Evolutionary conservation across 2,797 vertebrate genomes (phyloP).

Genomic region (Rhabdophis nuchalis): DNA sequence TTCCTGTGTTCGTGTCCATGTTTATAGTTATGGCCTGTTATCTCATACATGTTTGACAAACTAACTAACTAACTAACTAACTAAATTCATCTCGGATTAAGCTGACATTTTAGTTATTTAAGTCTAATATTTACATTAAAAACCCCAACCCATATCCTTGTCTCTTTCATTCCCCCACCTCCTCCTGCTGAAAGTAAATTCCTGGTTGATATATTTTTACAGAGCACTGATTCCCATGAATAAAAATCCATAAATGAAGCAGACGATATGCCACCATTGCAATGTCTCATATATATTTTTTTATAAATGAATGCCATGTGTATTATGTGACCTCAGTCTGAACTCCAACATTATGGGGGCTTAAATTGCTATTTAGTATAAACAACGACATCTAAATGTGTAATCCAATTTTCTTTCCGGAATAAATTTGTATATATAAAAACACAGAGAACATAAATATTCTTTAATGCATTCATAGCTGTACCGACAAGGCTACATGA

Average conservation of each 20-base stretch:
- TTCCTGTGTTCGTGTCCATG: no score
- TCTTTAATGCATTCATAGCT: conserved; percentile 45
- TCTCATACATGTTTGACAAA: no score
- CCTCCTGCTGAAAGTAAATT: background rate
- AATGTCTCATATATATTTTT: conserved; percentile 12
- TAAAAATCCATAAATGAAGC: background rate
- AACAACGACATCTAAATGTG: conserved; percentile 38
- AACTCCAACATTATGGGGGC: conserved; percentile 14
- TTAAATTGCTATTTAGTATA: conserved; percentile 32
- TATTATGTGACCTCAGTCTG: background rate
- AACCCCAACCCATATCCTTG: background rate
- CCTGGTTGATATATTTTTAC: background rate
- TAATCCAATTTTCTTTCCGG: conserved; percentile 34
- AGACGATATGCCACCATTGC: background rate
- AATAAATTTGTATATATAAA: conserved; percentile 27
- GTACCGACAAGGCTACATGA: conserved; percentile 26
- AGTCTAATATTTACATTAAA: background rate
- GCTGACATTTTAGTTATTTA: background rate
- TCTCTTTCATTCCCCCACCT: background rate
- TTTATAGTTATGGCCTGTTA: no score
- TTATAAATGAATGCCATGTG: conserved; percentile 20
- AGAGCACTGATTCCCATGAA: background rate
- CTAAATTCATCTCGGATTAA: background rate
- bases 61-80: no score
- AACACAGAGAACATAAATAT: conserved; percentile 38